Evolutionary conservation across 2,888 invertebrate genomes (phyloP).

Genomic region (Hipparchia semele): DNA sequence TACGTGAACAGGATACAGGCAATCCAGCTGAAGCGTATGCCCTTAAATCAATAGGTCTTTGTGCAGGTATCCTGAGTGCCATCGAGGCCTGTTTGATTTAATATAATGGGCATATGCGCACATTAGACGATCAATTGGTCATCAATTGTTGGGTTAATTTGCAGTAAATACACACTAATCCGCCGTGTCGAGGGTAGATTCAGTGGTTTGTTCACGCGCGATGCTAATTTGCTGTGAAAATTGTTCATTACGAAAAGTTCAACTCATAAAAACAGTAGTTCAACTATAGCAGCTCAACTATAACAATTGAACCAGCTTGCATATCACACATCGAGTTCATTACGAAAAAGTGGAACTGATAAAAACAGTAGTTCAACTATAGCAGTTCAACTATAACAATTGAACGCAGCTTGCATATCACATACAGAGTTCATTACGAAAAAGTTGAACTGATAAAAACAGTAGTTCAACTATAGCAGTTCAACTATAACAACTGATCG

Average conservation of each 20-base stretch:
- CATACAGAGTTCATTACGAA: background rate
- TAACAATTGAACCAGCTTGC: too few relatives aligned
- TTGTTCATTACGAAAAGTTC: background rate
- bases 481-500: too few relatives aligned
- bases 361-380: too few relatives aligned
- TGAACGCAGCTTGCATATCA: too few relatives aligned
- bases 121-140: constrained; percentile 79
- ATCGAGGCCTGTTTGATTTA: constrained; percentile 70
- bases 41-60: constrained; percentile 77
- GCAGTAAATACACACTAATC: constrained; percentile 55
- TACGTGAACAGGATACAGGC: constrained; percentile 53
- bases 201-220: constrained; percentile 19
- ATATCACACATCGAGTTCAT: too few relatives aligned
- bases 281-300: too few relatives aligned
- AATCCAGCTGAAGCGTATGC: constrained; percentile 47
- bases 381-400: too few relatives aligned
- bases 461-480: too few relatives aligned
- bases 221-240: constrained; percentile 4
- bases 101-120: constrained; percentile 68
- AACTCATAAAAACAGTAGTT: too few relatives aligned
- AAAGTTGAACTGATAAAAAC: background rate
- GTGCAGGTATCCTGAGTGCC: constrained; percentile 65
- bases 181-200: constrained; percentile 39
- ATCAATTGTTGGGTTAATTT: constrained; percentile 69
- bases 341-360: background rate